Base-by-base conservation (phyloP, 2,113 vertebrate genomes). In the Barbus barbus region DNA sequence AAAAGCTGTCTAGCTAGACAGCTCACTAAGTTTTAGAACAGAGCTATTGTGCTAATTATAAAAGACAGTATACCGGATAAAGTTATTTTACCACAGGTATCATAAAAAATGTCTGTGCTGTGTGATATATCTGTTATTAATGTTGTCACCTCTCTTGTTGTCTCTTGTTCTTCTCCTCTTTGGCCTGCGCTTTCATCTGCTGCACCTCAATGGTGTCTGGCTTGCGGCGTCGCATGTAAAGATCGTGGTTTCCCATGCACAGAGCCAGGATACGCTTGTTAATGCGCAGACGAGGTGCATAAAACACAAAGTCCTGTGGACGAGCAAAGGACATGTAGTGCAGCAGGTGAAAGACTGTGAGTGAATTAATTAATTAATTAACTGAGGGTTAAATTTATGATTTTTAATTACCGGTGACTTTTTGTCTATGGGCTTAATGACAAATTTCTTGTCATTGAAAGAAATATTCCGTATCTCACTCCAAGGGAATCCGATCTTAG, bases 401-500 rank as follows among this genome's bases (percentile, higher is more conserved):
- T 72, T 44, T 26, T 82, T 63, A 51, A 94, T 91, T 95, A 99
- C 97, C 91, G 97, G 97, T 60, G 98, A 92, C 93, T 98, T 99
- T 94, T 97, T 99, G 93, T 99, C 97, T 85, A 98, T 99, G 41
- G 97, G 97, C 88, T 99, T 99, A 91, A 99, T 99, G 88, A 98
- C 94, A 91, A 99, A 99, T 91, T 98, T 99, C 96, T 99, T 99
- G 91, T 99, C 97, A 76, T 98, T 99, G 92, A 99, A 99, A 84
- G 97, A 99, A 88, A 99, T 98, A 86, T 99, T 99, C 85, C 97
- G 94, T 91, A 98, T 99, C 91, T 99, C 97, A 86, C 97, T 99
- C 97, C 97, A 99, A 12, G 97, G 97, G 88, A 99, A 99, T 82
- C 97, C 97, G 86, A 99, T 99, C 93, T 98, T 99, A 0, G 97